phyloP scores from a whole-genome alignment of 2,113 vertebrate genomes.

The Balaeniceps rex region DNA sequence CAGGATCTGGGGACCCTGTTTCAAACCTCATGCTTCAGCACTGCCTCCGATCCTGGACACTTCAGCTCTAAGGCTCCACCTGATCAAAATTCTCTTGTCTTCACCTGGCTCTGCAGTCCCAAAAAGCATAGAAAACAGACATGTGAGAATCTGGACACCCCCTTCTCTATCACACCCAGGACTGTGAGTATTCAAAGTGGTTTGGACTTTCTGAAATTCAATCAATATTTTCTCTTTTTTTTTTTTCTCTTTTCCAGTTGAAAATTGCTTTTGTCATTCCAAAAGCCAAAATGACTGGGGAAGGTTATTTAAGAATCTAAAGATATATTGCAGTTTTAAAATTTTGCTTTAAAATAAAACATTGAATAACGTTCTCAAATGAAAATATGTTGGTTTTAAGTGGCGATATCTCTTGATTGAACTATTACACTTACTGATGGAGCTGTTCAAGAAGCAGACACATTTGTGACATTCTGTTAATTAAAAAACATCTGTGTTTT shows the following conservation, averaged over 20 bases:
- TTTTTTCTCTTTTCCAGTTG: background rate
- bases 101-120: background rate
- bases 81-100: background rate
- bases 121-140: background rate
- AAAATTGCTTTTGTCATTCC: background rate
- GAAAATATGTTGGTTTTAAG: background rate
- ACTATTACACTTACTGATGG: background rate
- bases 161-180: background rate
- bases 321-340: background rate
- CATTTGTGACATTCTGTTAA: background rate
- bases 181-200: background rate
- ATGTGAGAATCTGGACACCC: background rate
- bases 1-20: background rate
- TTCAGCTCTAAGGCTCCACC: background rate
- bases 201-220: background rate
- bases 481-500: background rate
- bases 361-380: background rate
- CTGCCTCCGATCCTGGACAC: background rate
- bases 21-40: background rate
- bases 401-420: background rate
- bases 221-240: background rate
- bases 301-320: background rate
- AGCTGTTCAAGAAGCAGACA: background rate
- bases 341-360: background rate
- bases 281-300: background rate